phyloP scores from a whole-genome alignment of 53 echinoderm and acorn worm species.

The Luidia sarsii region DNA sequence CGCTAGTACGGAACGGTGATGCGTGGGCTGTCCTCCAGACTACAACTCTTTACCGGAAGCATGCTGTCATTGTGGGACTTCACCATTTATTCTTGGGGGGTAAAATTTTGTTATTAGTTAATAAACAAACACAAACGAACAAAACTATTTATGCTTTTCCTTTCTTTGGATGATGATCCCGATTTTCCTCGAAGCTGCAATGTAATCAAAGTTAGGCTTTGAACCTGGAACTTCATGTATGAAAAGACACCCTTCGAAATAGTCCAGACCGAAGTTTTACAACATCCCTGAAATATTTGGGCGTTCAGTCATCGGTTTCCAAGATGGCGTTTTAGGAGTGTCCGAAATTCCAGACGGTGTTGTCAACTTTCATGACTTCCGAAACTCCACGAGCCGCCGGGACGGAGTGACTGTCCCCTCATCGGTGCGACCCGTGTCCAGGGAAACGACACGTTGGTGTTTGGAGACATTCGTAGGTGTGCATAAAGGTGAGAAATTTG shows the following conservation, averaged over 20 bases:
- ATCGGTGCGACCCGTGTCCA: no score
- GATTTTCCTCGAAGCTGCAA: no score
- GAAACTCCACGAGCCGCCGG: not conserved
- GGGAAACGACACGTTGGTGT: no score
- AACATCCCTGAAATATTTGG: slow-evolving; percentile 39
- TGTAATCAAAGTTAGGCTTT: no score
- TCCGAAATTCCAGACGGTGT: slow-evolving; percentile 32
- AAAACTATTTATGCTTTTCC: no score
- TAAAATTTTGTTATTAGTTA: no score
- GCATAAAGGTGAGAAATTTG: slow-evolving; percentile 7
- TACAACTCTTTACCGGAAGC: slow-evolving; percentile 38
- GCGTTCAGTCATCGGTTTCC: slow-evolving; percentile 40
- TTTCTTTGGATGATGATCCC: no score
- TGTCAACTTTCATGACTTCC: slow-evolving; percentile 49
- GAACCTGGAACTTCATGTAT: no score
- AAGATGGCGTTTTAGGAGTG: slow-evolving; percentile 64
- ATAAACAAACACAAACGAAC: no score
- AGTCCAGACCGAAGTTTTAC: slow-evolving; percentile 13
- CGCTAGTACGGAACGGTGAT: not conserved
- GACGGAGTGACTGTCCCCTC: no score
- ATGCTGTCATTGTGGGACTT: slow-evolving; percentile 11
- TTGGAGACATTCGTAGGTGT: not conserved
- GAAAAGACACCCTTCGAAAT: no score
- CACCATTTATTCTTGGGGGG: no score
- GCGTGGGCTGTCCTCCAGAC: slow-evolving; percentile 8